These are phyloP conservation scores for Galago senegalensis DNA, from an alignment of 2,797 vertebrate genomes.

Conservation along the genomic window DNA sequence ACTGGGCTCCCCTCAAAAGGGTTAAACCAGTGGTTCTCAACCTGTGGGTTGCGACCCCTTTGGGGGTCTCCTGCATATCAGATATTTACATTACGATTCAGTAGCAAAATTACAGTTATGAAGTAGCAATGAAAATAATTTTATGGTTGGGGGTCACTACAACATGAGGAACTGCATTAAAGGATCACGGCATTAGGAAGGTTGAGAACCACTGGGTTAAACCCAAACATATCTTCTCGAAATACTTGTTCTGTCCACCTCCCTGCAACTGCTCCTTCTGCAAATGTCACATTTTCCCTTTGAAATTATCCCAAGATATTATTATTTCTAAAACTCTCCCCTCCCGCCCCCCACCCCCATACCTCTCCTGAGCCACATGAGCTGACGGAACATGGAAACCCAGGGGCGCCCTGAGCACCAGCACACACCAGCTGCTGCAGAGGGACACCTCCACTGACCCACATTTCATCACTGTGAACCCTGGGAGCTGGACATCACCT, in stretches of 20 bases:
- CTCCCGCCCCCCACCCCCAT: neutral
- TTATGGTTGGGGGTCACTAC: too few relatives aligned
- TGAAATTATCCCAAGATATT: neutral
- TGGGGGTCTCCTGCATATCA: too few relatives aligned
- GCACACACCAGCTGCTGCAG: rapidly evolving
- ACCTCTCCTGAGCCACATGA: too few relatives aligned
- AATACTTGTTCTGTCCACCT: neutral
- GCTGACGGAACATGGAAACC: too few relatives aligned
- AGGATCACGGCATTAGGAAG: too few relatives aligned
- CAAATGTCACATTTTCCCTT: neutral
- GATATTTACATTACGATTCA: too few relatives aligned
- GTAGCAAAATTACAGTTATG: too few relatives aligned
- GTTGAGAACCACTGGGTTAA: neutral
- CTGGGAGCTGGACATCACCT: neutral
- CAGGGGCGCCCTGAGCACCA: neutral
- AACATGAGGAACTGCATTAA: too few relatives aligned
- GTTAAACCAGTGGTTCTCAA: neutral
- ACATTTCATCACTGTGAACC: neutral
- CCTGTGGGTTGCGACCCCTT: too few relatives aligned
- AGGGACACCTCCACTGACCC: neutral
- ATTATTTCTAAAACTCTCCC: neutral
- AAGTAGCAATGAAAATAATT: too few relatives aligned
- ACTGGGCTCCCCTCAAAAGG: neutral
- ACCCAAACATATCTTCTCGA: neutral
- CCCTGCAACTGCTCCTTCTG: neutral